Evolutionary conservation across 2,888 invertebrate genomes (phyloP).

Genomic region (Ennomos quercinarius): DNA sequence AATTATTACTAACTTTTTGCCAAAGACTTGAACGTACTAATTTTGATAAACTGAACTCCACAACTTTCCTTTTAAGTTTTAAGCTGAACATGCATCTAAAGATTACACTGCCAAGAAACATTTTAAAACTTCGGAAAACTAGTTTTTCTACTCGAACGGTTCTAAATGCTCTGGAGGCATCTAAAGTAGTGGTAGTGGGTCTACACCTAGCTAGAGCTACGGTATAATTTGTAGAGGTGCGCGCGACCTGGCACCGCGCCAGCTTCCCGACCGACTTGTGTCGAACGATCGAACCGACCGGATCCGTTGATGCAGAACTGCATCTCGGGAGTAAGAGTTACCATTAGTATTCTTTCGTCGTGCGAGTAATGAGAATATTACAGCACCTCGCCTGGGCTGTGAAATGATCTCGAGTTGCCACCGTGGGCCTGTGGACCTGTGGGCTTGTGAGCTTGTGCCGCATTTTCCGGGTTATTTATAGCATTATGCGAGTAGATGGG

Average conservation of each 20-base stretch:
- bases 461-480: conserved; percentile 5
- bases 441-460: background rate
- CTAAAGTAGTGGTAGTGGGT: conserved; percentile 31
- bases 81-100: background rate
- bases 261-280: conserved; percentile 5
- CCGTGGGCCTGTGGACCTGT: background rate
- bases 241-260: conserved; percentile 28
- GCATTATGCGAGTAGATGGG: background rate
- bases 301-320: conserved; percentile 2
- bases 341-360: conserved; percentile 38
- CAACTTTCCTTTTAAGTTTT: conserved; percentile 10
- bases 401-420: conserved; percentile 3
- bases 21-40: background rate
- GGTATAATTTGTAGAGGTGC: conserved; percentile 30
- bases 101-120: conserved; percentile 18
- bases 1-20: conserved; percentile 4
- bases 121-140: conserved; percentile 24
- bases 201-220: conserved; percentile 29
- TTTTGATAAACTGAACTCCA: background rate
- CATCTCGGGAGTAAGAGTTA: conserved; percentile 3
- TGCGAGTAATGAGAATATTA: conserved; percentile 38
- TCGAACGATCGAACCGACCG: conserved; percentile 10
- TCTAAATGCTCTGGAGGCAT: conserved; percentile 27
- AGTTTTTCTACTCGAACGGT: conserved; percentile 30
- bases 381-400: conserved; percentile 11